Conservation (phyloP, 2,888 invertebrate genomes). For the Balanococcus diminutus region DNA sequence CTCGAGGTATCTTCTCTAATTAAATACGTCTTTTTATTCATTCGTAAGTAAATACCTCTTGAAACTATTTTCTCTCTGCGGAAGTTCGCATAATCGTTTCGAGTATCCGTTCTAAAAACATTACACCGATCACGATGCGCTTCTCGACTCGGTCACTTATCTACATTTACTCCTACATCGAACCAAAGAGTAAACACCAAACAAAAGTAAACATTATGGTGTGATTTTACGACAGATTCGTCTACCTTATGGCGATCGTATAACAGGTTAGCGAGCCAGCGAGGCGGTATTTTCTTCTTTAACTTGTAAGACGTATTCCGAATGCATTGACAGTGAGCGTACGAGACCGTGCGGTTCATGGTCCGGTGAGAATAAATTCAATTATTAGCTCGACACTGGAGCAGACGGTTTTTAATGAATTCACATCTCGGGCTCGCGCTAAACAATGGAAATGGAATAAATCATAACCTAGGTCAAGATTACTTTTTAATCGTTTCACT, state of each 20-base stretch:
- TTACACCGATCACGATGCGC: neutral
- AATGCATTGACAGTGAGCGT: neutral
- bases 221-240: constrained; percentile 16
- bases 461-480: constrained; percentile 10
- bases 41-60: neutral
- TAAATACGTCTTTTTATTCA: constrained; percentile 5
- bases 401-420: neutral
- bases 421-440: neutral
- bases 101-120: constrained; percentile 17
- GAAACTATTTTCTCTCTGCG: neutral
- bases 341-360: constrained; percentile 8
- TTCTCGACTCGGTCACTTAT: neutral
- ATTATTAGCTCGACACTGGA: neutral
- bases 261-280: neutral
- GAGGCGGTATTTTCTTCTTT: neutral
- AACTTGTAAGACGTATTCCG: neutral
- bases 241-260: neutral
- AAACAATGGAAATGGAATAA: neutral
- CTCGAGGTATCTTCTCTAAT: neutral
- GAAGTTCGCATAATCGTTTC: constrained; percentile 8
- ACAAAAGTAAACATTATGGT: constrained; percentile 13
- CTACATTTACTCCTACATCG: neutral
- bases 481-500: neutral
- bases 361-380: constrained; percentile 12
- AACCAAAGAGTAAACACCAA: neutral